Base-by-base conservation (phyloP, 2,113 vertebrate species). In the Prinia subflava region DNA sequence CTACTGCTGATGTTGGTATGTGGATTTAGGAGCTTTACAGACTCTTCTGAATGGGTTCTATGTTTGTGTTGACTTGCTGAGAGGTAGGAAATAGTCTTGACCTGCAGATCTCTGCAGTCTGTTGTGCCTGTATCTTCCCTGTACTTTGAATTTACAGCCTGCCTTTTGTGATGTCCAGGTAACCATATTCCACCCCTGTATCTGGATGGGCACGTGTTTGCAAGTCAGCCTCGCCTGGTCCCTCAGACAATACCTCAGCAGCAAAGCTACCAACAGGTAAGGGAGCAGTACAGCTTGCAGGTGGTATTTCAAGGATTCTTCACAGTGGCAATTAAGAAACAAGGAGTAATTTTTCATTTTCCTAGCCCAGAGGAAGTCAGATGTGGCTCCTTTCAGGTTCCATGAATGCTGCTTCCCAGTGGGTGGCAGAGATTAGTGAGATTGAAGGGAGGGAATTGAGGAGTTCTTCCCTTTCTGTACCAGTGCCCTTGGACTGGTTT, bases 221-320 rank as follows among this genome's bases (percentile, higher is more conserved):
- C 98, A 33, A 99, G 99, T 98, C 99, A 99, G 97, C 99, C 99
- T 8, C 99, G 99, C 64, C 98, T 99, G 70, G 98, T 99, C 52
- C 99, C 99, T 57, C 98, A 99, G 52, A 99, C 98, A 0, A 99
- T 99, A 98, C 99, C 99, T 96, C 99, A 99, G 97, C 99, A 99
- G 97, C 99, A 99, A 96, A 98, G 98, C 95, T 99, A 99, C 97
- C 99, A 99, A 65, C 99, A 99, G 99, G 99, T 99, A 96, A 92
- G 71, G 35, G 59, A 93, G 49, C 64, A 87, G 1, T 15, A 11
- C 37, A 64, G 3, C 33, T 42, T 53, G 27, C 21, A 60, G 0
- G 8, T 41, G 41, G 27, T 31, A 10, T 73, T 49, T 70, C 18
- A 59, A 2, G 28, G 41, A 22, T 28, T 46, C 39, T 71, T 84